Evolutionary conservation across 2,797 vertebrate species (phyloP), one percentile per base, ranked within the genome.

Genomic region (Manis pentadactyla): DNA sequence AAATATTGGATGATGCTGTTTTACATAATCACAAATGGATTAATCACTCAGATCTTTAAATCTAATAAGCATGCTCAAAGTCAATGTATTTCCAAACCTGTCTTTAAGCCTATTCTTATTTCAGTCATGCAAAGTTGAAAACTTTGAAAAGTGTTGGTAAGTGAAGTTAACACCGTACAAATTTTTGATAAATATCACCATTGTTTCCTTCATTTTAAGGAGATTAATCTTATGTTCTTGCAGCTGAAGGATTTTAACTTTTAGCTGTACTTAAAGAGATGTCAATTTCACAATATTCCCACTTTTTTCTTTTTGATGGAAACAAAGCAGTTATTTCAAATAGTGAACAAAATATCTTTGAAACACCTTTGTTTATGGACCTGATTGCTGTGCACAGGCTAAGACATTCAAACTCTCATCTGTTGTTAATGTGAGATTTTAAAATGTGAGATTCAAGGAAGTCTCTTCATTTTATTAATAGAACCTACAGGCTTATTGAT

Each of bases 141-240:
- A 71, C 29, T 73, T 85, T 63, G 29, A 78, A 90, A 85, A 63
- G 29, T 69, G 27, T 69, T 55, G 34, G 34, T 78, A 90, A 78
- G 29, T 64, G 3, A 53, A 31, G 46, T 78, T 86, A 69, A 77
- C 59, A 63, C 17, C 69, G 34, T 27, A 69, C 59, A 90, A 46
- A 46, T 71, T 63, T 86, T 55, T 94, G 46, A 37, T 34, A 63
- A 73, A 64, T 55, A 25, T 46, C 49, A 46, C 37, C 3, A 8
- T 73, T n/a, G 78, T 84, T 84, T 21, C n/a, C 37, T 84, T 75
- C 34, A 69, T 90, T 78, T 92, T 90, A 63, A 53, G n/a, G 63
- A 78, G 14, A 37, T 15, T 49, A 39, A 78, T 75, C 25, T 71
- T 91, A 71, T 78, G 42, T 90, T 64, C 29, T 86, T 79, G 46